Conservation (phyloP, 2,113 vertebrate species). For the Sciurus niger region DNA sequence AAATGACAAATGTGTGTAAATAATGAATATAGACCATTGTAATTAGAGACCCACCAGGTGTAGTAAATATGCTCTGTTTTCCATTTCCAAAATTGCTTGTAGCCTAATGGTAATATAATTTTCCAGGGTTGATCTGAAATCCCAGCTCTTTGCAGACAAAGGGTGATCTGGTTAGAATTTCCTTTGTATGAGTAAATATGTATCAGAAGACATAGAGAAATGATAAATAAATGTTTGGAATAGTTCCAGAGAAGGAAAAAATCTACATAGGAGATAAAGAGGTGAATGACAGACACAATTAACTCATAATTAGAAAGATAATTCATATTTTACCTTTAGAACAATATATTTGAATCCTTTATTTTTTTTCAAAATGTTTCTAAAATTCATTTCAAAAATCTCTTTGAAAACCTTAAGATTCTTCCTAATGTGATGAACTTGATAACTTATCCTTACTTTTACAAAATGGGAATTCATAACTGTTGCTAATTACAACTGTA, state of each 20-base stretch:
- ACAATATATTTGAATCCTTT: slow-evolving; percentile 9
- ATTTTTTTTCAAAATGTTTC: slow-evolving; percentile 18
- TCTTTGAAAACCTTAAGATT: slow-evolving; percentile 57
- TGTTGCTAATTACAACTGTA: slow-evolving; percentile 52
- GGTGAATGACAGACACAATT: slow-evolving; percentile 9
- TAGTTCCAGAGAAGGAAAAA: slow-evolving; percentile 16
- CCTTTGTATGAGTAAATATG: background rate
- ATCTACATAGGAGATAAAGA: slow-evolving; percentile 45
- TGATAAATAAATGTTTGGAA: slow-evolving; percentile 58
- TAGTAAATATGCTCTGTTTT: slow-evolving; percentile 69
- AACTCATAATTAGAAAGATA: slow-evolving; percentile 1
- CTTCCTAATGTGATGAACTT: slow-evolving; percentile 55
- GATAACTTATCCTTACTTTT: background rate
- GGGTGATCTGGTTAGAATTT: slow-evolving; percentile 60
- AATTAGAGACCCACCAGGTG: slow-evolving; percentile 81
- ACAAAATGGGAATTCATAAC: slow-evolving; percentile 15
- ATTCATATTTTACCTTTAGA: slow-evolving; percentile 68
- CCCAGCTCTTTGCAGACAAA: slow-evolving; percentile 54
- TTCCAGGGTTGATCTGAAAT: slow-evolving; percentile 64
- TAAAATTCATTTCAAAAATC: background rate
- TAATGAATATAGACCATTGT: slow-evolving; percentile 68
- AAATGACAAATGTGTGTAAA: slow-evolving; percentile 79
- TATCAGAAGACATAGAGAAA: slow-evolving; percentile 4
- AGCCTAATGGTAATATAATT: slow-evolving; percentile 51
- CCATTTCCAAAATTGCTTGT: slow-evolving; percentile 70